Evolutionary conservation across 2,888 invertebrate species (phyloP), one percentile per base, ranked within the genome.

Genomic region (Caenorhabditis japonica): DNA sequence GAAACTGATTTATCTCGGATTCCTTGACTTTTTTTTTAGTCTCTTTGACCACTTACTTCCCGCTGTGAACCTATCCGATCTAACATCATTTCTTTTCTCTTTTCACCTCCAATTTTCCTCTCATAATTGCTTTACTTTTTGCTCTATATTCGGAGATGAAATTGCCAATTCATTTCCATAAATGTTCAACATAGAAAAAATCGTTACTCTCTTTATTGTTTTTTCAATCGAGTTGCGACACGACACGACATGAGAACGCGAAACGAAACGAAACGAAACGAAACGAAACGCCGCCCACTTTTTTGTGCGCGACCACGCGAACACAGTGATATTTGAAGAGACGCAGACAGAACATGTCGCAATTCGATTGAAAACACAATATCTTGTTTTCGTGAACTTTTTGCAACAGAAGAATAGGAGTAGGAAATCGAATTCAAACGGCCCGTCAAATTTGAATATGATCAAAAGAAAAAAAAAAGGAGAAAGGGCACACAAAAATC

Each of bases 131-230:
- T 62, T 53, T 46, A 39, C 47, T 47, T 55, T 33, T 23, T n/a
- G n/a, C n/a, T n/a, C n/a, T n/a, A n/a, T n/a, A n/a, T n/a, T n/a
- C n/a, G n/a, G n/a, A n/a, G n/a, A 47, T 46, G 23, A 39, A 62
- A 62, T 62, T 39, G 46, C 21, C 62, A 55, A n/a, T n/a, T n/a
- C n/a, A 55, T 62, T 55, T 62, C 53, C 47, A 47, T 55, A 53
- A 46, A 61, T 47, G 46, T 44, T 41, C 62, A 53, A 43, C 39
- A 47, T 34, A 36, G 38, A 55, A 17, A 43, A 55, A 41, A 36
- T 55, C 43, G 10, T 36, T 23, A 19, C n/a, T 41, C 43, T 43
- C 21, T 30, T 19, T 4, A 15, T n/a, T n/a, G n/a, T n/a, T n/a
- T n/a, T n/a, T n/a, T n/a, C n/a, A n/a, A n/a, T n/a, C n/a, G n/a